Evolutionary conservation across 2,888 invertebrate genomes (phyloP), one percentile per base, ranked within the genome.

Genomic region (Sicus ferrugineus): DNA sequence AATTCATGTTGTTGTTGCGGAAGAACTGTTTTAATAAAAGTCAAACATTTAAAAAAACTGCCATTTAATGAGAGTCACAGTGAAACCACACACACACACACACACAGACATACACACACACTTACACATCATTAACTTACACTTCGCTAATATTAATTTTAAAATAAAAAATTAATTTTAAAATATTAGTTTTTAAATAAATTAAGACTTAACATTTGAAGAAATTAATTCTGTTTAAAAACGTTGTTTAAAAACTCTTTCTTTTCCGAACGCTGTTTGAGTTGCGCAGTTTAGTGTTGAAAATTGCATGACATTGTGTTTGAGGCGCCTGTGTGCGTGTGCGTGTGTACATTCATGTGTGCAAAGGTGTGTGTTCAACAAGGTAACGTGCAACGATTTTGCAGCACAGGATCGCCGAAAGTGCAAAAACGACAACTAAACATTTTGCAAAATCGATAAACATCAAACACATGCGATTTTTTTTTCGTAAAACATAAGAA

Each of bases 41-140:
- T 65, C 46, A 67, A 63, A 74, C 65, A 75, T 71, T 74, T 70
- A 72, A 73, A 74, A 75, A 81, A 80, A 82, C 81, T 82, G 81
- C 81, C 81, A 82, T 83, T 83, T 81, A 63, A 50, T 61, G 61
- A 68, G 46, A 61, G n/a, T n/a, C 62, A 46, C 64, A 64, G 64
- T 52, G 26, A 54, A 70, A 70, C 59, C 70, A 74, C 46, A 28
- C 52, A 31, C n/a, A 21, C 52, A 30, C 30, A 6, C 31, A 64
- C 52, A 50, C 28, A 62, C 26, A 65, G 7, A 38, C 26, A 54
- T 11, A 65, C n/a, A 42, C n/a, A 38, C 23, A 66, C 23, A 34
- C 23, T 42, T 23, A 63, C 30, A 61, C 21, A 59, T 11, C 19
- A 3, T 19, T 34, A 56, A 14, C 38, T n/a, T 19, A 28, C n/a